phyloP scores from a whole-genome alignment of 2,113 vertebrate genomes.

The Tetraodon nigroviridis region DNA sequence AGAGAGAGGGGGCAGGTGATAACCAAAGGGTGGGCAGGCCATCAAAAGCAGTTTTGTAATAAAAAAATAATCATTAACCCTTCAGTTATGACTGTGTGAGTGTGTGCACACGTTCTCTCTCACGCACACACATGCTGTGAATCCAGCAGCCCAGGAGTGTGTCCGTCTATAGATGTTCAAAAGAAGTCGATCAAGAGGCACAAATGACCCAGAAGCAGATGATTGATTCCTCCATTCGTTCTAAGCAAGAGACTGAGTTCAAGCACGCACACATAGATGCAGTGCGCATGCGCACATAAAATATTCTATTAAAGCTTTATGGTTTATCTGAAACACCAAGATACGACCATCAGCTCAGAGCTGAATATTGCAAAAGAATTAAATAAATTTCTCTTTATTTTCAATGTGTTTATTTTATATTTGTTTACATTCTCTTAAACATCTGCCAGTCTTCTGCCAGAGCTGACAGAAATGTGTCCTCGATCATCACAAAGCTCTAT shows the following conservation, averaged over 20 bases:
- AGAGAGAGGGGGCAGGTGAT: constrained; percentile 14
- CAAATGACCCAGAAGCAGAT: constrained; percentile 47
- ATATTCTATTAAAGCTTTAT: neutral
- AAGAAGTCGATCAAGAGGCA: constrained; percentile 49
- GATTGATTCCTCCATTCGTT: constrained; percentile 45
- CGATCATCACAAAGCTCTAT: constrained; percentile 9
- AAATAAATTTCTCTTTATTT: constrained; percentile 31
- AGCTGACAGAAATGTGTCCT: neutral
- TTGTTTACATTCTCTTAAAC: constrained; percentile 56
- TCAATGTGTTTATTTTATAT: constrained; percentile 56
- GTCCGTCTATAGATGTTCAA: constrained; percentile 33
- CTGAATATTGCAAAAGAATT: constrained; percentile 30
- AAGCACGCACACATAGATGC: too few relatives aligned
- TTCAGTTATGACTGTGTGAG: constrained; percentile 26
- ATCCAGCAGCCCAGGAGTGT: constrained; percentile 25
- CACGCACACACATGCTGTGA: neutral
- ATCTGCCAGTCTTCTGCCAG: constrained; percentile 30
- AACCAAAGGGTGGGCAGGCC: constrained; percentile 18
- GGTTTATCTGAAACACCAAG: constrained; percentile 35
- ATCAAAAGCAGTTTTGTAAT: constrained; percentile 37
- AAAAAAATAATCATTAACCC: constrained; percentile 36
- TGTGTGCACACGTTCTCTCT: constrained; percentile 2
- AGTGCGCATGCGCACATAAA: constrained; percentile 13
- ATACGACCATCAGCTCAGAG: constrained; percentile 37
- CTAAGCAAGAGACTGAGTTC: constrained; percentile 11